These are phyloP conservation scores for Nannoperca obscura DNA, from an alignment of 2,797 vertebrate genomes.

Conservation along the genomic window DNA sequence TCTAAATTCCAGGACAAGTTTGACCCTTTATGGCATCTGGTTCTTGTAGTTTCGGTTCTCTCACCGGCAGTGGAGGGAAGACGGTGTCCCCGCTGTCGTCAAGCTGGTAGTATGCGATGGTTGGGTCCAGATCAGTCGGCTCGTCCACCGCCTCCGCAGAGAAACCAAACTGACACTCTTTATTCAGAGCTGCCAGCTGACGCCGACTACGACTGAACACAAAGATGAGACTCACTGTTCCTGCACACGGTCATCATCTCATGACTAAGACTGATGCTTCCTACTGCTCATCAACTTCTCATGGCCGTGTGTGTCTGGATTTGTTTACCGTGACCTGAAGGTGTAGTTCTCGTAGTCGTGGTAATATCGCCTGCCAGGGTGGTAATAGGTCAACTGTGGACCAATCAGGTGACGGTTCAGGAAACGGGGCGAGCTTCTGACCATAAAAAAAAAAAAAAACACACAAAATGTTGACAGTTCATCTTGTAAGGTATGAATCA, in stretches of 20 bases:
- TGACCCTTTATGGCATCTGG: not conserved
- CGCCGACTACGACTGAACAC: slow-evolving; percentile 85
- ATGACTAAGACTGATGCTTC: no score
- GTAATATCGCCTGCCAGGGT: slow-evolving; percentile 88
- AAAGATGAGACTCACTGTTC: no score
- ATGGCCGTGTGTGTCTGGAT: no score
- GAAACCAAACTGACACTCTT: slow-evolving; percentile 91
- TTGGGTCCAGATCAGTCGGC: slow-evolving; percentile 83
- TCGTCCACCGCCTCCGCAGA: slow-evolving; percentile 83
- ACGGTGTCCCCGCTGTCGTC: slow-evolving; percentile 83
- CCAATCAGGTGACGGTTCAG: slow-evolving; percentile 87
- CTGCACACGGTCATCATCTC: no score
- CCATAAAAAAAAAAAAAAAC: slow-evolving; percentile 18
- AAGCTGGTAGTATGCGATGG: slow-evolving; percentile 89
- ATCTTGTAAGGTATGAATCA: no score
- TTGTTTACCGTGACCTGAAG: slow-evolving; percentile 88
- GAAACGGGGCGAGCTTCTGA: slow-evolving; percentile 86
- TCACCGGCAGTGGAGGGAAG: slow-evolving; percentile 88
- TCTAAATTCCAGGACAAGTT: no score
- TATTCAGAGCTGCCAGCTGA: slow-evolving; percentile 85
- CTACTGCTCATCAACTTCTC: no score
- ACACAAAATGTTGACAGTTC: not conserved
- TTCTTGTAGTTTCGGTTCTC: slow-evolving; percentile 42
- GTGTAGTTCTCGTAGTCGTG: slow-evolving; percentile 90
- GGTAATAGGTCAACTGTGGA: slow-evolving; percentile 89